These are phyloP conservation scores for Paramisgurnus dabryanus DNA, from an alignment of 2,113 vertebrate species.

Conservation along the genomic window DNA sequence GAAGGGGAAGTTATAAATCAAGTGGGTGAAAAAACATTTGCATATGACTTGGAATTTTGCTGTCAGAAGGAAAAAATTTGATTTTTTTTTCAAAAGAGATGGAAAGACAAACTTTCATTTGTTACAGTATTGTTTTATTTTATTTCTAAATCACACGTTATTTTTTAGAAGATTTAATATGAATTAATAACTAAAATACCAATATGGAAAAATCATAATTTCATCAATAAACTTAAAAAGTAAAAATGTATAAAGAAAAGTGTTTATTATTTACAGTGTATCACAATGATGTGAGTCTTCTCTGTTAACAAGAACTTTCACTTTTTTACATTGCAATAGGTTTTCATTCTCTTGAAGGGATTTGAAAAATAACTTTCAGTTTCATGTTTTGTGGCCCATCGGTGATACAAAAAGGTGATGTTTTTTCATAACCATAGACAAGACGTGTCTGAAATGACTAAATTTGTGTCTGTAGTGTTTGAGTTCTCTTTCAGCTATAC, in stretches of 20 bases:
- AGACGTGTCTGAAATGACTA: not conserved
- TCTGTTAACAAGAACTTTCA: not conserved
- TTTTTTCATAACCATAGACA: not conserved
- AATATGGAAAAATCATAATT: no score
- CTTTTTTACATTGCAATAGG: not conserved
- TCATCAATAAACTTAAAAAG: no score
- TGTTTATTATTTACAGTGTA: not conserved
- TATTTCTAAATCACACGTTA: not conserved
- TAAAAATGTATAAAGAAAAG: no score
- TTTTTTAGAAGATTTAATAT: not conserved
- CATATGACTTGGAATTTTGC: not conserved
- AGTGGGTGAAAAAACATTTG: not conserved
- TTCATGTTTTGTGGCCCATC: not conserved
- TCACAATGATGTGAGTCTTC: not conserved
- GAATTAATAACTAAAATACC: no score
- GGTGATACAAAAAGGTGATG: not conserved
- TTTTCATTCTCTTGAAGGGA: constrained; percentile 16
- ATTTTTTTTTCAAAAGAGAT: not conserved
- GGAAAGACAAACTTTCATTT: not conserved
- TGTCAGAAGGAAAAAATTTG: not conserved
- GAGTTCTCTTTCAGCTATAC: not conserved
- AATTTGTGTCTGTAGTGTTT: not conserved
- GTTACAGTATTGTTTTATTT: not conserved
- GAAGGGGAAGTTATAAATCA: constrained; percentile 40
- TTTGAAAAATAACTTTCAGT: constrained; percentile 6